Conservation (phyloP, 2,888 invertebrate species). For the Dolichopus griseipennis region DNA sequence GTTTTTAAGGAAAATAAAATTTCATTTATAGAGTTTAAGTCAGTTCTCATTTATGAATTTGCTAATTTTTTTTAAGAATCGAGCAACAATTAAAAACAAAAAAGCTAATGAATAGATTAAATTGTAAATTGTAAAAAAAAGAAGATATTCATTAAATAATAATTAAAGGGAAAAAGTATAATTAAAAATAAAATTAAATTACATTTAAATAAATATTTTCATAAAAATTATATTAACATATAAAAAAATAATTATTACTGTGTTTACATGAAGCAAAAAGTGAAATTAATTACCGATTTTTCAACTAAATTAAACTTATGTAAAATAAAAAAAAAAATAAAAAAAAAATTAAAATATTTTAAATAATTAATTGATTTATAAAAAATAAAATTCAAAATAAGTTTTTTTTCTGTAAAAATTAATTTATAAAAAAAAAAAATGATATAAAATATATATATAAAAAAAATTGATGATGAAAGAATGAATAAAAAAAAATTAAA, state of each 20-base stretch:
- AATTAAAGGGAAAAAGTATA: too few relatives aligned
- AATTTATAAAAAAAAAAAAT: not conserved
- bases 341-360: not conserved
- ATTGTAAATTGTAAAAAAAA: not conserved
- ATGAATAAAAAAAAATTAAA: not conserved
- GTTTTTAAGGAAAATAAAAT: too few relatives aligned
- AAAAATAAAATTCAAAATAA: not conserved
- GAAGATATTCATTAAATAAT: too few relatives aligned
- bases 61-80: too few relatives aligned
- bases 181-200: too few relatives aligned
- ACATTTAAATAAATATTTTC: not conserved
- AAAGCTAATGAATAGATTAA: not conserved
- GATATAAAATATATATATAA: not conserved
- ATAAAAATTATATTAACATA: not conserved
- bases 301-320: not conserved
- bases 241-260: not conserved
- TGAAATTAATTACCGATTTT: not conserved
- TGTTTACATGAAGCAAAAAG: not conserved
- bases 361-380: not conserved
- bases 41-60: too few relatives aligned
- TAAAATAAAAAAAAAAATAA: not conserved
- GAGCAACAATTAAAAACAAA: too few relatives aligned
- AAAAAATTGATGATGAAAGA: not conserved
- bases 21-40: too few relatives aligned
- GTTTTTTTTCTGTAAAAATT: constrained; percentile 3